Evolutionary conservation across 2,797 vertebrate species (phyloP).

Genomic region (Agapornis canus): DNA sequence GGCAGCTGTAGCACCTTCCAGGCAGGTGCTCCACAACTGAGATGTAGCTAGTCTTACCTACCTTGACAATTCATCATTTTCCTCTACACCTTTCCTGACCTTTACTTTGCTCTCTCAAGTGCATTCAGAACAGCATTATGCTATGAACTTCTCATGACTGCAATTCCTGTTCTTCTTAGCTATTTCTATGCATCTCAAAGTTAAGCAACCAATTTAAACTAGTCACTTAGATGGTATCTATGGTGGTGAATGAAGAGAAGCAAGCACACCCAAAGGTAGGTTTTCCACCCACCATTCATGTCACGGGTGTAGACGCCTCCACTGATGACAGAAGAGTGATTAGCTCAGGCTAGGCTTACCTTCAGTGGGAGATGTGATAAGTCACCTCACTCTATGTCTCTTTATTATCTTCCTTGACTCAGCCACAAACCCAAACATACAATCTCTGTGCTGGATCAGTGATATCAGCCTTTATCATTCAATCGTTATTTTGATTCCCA

Average conservation of each 20-base stretch:
- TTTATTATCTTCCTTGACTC: not conserved
- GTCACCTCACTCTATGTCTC: not conserved
- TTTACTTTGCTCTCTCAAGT: not conserved
- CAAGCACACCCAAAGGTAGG: not conserved
- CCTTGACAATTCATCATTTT: not conserved
- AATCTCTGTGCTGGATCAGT: not conserved
- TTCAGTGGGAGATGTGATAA: not conserved
- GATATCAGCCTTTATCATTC: not conserved
- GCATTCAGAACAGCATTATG: not conserved
- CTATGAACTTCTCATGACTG: not conserved
- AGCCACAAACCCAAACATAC: not conserved
- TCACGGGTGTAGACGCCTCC: not conserved
- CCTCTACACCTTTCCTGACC: not conserved
- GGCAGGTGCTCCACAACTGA: not conserved
- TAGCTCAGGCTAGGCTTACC: not conserved
- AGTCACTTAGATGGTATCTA: not conserved
- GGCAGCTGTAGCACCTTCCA: not conserved
- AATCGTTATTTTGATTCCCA: not conserved
- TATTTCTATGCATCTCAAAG: not conserved
- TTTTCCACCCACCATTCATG: not conserved
- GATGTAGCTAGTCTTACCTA: not conserved
- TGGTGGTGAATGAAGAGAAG: not conserved
- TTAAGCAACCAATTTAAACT: not conserved
- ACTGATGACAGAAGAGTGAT: not conserved
- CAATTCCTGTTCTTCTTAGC: not conserved